A percentile compares a stretch with the other conserved stretches of the same genome.
These are phyloP conservation scores for Sorex maritimensis DNA, from an alignment of 2,797 vertebrate genomes.

Conservation along the genomic window DNA sequence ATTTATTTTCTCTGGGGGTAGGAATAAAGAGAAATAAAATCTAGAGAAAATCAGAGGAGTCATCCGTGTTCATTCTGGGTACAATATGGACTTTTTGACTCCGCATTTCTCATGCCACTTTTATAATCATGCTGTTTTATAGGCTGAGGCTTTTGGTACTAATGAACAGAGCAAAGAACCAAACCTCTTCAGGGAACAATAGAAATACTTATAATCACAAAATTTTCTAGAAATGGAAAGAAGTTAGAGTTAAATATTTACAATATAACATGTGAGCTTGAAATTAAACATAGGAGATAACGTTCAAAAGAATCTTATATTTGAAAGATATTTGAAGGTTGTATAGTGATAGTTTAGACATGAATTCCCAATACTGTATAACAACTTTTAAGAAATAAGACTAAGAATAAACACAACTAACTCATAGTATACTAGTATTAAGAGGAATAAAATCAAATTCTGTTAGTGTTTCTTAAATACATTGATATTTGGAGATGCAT, in stretches of 20 bases:
- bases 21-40: not conserved
- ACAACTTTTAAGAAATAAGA: slow-evolving; percentile 29
- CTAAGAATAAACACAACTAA: not conserved
- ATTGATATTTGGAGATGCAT: not conserved
- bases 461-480: not conserved
- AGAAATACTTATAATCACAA: not conserved
- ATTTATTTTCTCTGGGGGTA: not conserved
- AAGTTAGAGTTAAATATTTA: not conserved
- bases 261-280: not conserved
- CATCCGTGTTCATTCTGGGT: not conserved
- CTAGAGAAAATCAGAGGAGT: not conserved
- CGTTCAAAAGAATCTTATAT: not conserved
- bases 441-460: not conserved
- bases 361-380: not conserved
- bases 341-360: not conserved
- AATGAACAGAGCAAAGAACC: not conserved
- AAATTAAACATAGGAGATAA: not conserved
- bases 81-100: not conserved
- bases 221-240: not conserved
- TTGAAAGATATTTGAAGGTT: not conserved
- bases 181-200: not conserved
- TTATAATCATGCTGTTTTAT: not conserved
- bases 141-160: not conserved
- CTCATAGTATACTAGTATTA: not conserved
- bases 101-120: not conserved